A percentile compares a stretch with the other conserved stretches of the same genome.
phyloP scores from a whole-genome alignment of 2,113 vertebrate genomes.

The Marmota monax region DNA sequence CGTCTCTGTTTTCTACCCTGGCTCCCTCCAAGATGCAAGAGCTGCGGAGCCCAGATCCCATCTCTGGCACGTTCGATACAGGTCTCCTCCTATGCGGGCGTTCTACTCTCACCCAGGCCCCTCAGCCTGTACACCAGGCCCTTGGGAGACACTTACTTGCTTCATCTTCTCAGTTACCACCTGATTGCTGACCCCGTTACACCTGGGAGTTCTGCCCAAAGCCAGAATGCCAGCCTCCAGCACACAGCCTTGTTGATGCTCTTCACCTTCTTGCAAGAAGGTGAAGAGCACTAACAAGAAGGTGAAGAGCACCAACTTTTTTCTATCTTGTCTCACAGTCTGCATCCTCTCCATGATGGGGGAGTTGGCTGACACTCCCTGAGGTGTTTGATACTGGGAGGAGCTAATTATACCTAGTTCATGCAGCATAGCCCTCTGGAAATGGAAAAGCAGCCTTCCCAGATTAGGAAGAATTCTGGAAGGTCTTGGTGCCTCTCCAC shows the following conservation, averaged over 20 bases:
- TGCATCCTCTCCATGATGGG: not conserved
- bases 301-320: too few species aligned
- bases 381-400: not conserved
- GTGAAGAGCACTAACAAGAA: too few species aligned
- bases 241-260: too few species aligned
- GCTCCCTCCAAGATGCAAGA: not conserved
- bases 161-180: not conserved
- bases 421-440: not conserved
- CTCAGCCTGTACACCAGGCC: not conserved
- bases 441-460: not conserved
- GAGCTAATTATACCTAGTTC: too few species aligned
- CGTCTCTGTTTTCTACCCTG: not conserved
- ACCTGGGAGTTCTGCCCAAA: accelerated
- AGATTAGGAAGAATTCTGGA: not conserved
- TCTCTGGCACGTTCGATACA: accelerated
- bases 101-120: not conserved
- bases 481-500: not conserved
- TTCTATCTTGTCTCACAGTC: too few species aligned
- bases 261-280: not conserved
- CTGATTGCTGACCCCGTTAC: not conserved
- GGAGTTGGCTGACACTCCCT: not conserved
- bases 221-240: too few species aligned
- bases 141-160: not conserved
- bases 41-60: accelerated
- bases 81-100: accelerated